phyloP scores from a whole-genome alignment of 2,888 invertebrate species.

The Acanthopleura granulata region DNA sequence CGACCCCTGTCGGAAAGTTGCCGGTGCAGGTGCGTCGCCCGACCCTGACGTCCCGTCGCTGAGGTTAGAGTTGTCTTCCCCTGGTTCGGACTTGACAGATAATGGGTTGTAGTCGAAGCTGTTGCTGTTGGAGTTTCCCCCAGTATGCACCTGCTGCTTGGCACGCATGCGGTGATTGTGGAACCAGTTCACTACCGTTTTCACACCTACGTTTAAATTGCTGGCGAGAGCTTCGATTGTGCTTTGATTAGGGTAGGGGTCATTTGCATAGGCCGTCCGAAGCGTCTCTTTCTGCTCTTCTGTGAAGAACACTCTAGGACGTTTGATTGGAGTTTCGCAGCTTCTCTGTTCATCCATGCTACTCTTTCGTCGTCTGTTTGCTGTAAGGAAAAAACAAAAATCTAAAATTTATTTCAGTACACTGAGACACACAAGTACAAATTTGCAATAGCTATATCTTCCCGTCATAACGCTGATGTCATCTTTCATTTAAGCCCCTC shows the following conservation, averaged over 20 bases:
- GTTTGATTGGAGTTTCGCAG: slow-evolving; percentile 59
- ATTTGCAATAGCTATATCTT: too few relatives aligned
- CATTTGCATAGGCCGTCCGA: slow-evolving; percentile 91
- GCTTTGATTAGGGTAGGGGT: slow-evolving; percentile 96
- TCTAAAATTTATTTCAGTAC: neutral
- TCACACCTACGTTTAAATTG: slow-evolving; percentile 89
- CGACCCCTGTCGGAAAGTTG: slow-evolving; percentile 12
- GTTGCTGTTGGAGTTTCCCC: slow-evolving; percentile 33
- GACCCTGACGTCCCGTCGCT: slow-evolving; percentile 58
- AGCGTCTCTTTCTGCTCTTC: slow-evolving; percentile 98
- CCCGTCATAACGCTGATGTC: too few relatives aligned
- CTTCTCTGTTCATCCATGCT: slow-evolving; percentile 65
- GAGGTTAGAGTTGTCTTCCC: slow-evolving; percentile 58
- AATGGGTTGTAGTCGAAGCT: slow-evolving; percentile 28
- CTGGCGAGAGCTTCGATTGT: slow-evolving; percentile 95
- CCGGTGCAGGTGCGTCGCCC: slow-evolving; percentile 37
- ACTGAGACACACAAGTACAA: too few relatives aligned
- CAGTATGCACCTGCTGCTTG: slow-evolving; percentile 73
- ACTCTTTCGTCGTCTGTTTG: slow-evolving; percentile 81
- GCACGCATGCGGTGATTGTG: slow-evolving; percentile 99
- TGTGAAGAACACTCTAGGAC: slow-evolving; percentile 93
- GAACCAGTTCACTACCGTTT: slow-evolving; percentile 99
- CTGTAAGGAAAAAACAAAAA: slow-evolving; percentile 39
- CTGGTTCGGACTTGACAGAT: slow-evolving; percentile 49
- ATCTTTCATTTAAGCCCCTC: too few relatives aligned